A percentile compares a stretch with the other conserved stretches of the same genome.
Evolutionary conservation across 2,888 invertebrate genomes (phyloP).

Genomic region (Mystacides longicornis): DNA sequence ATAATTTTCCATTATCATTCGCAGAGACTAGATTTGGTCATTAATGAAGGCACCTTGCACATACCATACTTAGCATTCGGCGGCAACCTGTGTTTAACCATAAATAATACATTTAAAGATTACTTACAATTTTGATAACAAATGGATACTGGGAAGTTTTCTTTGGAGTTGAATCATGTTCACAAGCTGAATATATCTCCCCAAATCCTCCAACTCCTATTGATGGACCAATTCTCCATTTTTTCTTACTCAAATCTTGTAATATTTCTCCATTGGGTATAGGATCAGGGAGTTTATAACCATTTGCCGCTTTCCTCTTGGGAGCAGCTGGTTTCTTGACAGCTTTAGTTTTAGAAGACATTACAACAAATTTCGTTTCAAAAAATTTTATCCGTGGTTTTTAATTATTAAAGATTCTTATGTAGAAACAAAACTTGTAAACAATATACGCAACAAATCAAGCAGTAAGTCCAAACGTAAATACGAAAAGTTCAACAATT

Average conservation of each 20-base stretch:
- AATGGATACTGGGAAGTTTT: conserved; percentile 52
- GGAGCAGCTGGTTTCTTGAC: conserved; percentile 16
- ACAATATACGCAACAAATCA: no score
- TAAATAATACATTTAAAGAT: not conserved
- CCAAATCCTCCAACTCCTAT: conserved; percentile 93
- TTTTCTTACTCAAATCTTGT: conserved; percentile 65
- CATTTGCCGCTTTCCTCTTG: conserved; percentile 32
- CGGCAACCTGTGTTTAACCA: no score
- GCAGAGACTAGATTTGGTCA: not conserved
- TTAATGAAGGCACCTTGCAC: no score
- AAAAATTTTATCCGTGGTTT: no score
- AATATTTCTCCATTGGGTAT: conserved; percentile 71
- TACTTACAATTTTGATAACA: conserved; percentile 74
- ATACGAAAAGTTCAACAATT: no score
- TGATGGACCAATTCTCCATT: conserved; percentile 80
- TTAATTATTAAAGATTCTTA: no score
- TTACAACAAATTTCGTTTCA: not conserved
- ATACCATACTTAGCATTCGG: no score
- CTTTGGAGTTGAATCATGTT: conserved; percentile 46
- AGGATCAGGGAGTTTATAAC: conserved; percentile 58
- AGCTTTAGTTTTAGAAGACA: conserved; percentile 17
- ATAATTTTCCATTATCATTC: not conserved
- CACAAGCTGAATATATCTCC: conserved; percentile 81
- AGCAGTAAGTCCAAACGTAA: no score
- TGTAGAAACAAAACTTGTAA: no score